A percentile compares a stretch with the other conserved stretches of the same genome.
Conservation (phyloP, 1,140 invertebrate species). For the Caenorhabditis briggsae region DNA sequence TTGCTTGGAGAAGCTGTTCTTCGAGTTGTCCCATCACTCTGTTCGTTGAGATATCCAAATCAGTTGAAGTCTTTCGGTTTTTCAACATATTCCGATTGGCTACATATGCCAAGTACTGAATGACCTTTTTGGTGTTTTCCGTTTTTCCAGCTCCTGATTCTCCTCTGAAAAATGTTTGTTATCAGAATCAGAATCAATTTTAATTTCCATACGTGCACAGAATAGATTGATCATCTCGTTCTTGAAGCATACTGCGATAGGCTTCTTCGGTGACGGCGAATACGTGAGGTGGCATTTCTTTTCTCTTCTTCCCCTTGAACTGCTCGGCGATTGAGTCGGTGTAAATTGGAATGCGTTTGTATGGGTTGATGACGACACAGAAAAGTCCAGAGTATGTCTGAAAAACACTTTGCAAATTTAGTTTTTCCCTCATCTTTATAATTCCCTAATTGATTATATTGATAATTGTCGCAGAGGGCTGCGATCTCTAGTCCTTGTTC, state of each 20-base stretch:
- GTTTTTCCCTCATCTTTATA: too few relatives aligned
- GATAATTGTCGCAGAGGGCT: not conserved
- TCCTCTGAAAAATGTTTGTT: constrained; percentile 36
- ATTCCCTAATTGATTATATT: not conserved
- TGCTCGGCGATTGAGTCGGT: constrained; percentile 85
- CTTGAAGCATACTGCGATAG: constrained; percentile 62
- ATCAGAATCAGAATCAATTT: too few relatives aligned
- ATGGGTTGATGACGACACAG: constrained; percentile 99
- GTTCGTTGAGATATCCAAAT: constrained; percentile 4
- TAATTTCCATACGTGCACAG: constrained; percentile 59
- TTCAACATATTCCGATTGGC: constrained; percentile 32
- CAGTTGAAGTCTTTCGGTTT: constrained; percentile 32
- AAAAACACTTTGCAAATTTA: constrained; percentile 31
- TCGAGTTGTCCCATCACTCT: constrained; percentile 54
- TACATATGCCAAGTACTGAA: constrained; percentile 63
- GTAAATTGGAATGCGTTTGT: constrained; percentile 99
- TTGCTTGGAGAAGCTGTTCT: constrained; percentile 82
- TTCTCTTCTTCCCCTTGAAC: constrained; percentile 64
- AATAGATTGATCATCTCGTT: constrained; percentile 64
- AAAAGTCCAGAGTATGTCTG: constrained; percentile 99
- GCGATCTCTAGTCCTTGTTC: too few relatives aligned
- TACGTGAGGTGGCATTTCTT: constrained; percentile 64
- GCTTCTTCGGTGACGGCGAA: constrained; percentile 63
- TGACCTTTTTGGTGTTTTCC: constrained; percentile 65
- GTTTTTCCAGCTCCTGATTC: constrained; percentile 66